Evolutionary conservation across 2,888 invertebrate genomes (phyloP), one percentile per base, ranked within the genome.

Genomic region (Nasonovia ribisnigri): DNA sequence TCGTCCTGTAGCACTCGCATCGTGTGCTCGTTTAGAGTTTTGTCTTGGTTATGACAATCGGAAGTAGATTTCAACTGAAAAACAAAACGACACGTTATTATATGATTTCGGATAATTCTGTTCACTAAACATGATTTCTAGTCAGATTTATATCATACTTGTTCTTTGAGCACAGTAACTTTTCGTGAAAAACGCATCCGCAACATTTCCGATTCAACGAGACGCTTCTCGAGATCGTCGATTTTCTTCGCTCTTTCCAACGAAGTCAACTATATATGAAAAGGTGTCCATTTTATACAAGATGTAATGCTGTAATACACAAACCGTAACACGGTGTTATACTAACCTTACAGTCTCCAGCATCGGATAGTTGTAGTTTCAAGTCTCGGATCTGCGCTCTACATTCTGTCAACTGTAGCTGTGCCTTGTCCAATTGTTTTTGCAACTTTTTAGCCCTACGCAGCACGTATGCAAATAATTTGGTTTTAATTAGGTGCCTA

Each of bases 351-450:
- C 98, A 98, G 95, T 98, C 98, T 0, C 98, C 98, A 1, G 98
- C 98, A 95, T 98, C 98, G 0, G 97, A 97, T 20, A 98, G 96
- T 95, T 98, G 98, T 3, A 98, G 97, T 96, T 98, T 98, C 88
- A 99, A 96, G 95, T 98, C 98, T 36, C 98, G 97, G 67, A 98
- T 96, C 95, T 98, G 98, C 0, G 97, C 96, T 94, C 98, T 97
- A n/a, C 98, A 97, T 95, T 99, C 98, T 29, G 97, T 96, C 57
- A 99, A 96, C 95, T 98, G 98, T 67, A 97, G 96, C 94, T 97
- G 97, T 91, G 98, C 96, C 95, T 98, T 97, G 95, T 99, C 99
- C 92, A 98, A 97, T 95, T 98, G 97, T 94, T 98, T 98, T 95
- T 97, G 96, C 57, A 98, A 96, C 95, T 98, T 98, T 95, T 98